Conservation (phyloP, 2,797 vertebrate species). For the Amazonetta brasiliensis region DNA sequence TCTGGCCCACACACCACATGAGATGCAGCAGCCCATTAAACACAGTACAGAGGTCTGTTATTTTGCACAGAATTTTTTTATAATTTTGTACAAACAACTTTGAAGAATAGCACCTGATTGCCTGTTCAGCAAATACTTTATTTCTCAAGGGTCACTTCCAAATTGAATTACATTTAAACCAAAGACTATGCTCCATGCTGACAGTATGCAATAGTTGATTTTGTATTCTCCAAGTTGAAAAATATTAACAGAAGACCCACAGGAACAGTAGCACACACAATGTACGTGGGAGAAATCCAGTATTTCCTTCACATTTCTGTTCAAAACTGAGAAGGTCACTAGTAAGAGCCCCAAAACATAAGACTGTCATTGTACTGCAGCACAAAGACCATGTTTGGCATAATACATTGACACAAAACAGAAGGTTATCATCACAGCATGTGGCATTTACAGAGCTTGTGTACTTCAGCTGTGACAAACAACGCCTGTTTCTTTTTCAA, state of each 20-base stretch:
- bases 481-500: background rate
- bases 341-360: background rate
- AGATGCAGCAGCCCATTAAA: background rate
- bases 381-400: background rate
- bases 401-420: background rate
- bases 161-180: background rate
- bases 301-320: background rate
- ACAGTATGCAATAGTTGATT: background rate
- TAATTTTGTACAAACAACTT: background rate
- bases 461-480: background rate
- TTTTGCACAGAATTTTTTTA: background rate
- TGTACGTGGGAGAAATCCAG: background rate
- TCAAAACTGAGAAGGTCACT: background rate
- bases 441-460: background rate
- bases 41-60: rapidly evolving
- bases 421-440: background rate
- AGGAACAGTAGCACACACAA: background rate
- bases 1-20: background rate
- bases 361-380: background rate
- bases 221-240: background rate
- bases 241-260: background rate
- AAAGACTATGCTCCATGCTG: background rate
- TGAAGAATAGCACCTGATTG: background rate
- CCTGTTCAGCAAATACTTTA: background rate
- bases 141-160: background rate